Percentiles rank a stretch among this genome's conserved stretches.
These are phyloP conservation scores for Melitaea cinxia DNA, from an alignment of 1,140 invertebrate genomes.

Conservation along the genomic window DNA sequence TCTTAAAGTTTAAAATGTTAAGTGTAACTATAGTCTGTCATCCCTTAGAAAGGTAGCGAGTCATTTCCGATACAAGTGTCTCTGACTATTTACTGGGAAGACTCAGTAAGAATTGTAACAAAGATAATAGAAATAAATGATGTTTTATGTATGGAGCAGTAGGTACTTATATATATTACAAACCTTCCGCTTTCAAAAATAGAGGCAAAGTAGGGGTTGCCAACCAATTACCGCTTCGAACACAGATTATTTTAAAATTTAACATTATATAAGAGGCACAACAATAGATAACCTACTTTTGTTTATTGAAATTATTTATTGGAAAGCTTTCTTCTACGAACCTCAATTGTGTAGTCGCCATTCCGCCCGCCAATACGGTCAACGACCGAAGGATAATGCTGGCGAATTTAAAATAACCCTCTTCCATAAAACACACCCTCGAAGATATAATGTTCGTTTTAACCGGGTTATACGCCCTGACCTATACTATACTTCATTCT, in stretches of 20 bases:
- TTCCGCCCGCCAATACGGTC: conserved; percentile 11
- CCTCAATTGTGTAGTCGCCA: background rate
- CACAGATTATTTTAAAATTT: background rate
- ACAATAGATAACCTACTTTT: conserved; percentile 8
- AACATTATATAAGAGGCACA: background rate
- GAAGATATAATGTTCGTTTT: background rate
- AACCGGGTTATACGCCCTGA: conserved; percentile 17
- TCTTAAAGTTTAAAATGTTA: no score
- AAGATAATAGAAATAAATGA: no score
- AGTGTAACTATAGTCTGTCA: no score
- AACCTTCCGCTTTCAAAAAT: no score
- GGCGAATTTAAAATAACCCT: conserved; percentile 3
- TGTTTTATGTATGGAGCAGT: no score
- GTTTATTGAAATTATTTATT: conserved; percentile 6
- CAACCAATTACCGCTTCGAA: no score
- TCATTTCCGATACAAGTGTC: no score
- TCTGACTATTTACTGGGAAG: no score
- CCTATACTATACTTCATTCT: conserved; percentile 15
- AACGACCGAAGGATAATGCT: conserved; percentile 5
- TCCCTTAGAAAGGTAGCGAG: no score
- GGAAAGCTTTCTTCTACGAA: background rate
- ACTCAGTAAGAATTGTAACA: no score
- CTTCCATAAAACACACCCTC: background rate
- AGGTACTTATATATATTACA: no score
- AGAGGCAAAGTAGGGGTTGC: no score